phyloP scores from a whole-genome alignment of 2,888 invertebrate species.

The Piscicola geometra region DNA sequence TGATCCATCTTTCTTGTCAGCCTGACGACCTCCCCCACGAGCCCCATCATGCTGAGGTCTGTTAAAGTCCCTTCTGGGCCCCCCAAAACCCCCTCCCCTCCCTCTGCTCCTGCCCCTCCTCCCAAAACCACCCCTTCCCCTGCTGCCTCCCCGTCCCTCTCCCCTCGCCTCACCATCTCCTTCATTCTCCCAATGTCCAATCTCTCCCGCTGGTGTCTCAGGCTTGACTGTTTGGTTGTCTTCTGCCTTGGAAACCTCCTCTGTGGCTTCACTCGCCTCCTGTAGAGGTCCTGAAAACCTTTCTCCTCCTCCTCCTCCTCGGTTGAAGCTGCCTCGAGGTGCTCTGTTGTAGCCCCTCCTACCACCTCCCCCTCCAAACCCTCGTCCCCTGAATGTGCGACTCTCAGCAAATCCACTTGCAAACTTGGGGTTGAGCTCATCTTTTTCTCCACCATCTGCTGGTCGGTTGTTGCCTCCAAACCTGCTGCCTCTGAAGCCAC shows the following conservation, averaged over 20 bases:
- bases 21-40: constrained; percentile 73
- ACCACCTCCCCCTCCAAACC: not conserved
- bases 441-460: not conserved
- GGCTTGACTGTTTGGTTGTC: not conserved
- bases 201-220: not conserved
- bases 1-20: constrained; percentile 88
- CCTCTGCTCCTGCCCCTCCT: constrained; percentile 26
- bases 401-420: constrained; percentile 5
- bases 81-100: constrained; percentile 16
- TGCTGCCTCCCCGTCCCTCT: not conserved
- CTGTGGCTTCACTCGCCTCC: not conserved
- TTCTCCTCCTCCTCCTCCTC: not conserved
- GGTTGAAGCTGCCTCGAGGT: not conserved
- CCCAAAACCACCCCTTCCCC: constrained; percentile 21
- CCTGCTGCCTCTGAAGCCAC: constrained; percentile 19
- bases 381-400: constrained; percentile 7
- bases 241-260: not conserved
- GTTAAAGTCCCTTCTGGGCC: constrained; percentile 26
- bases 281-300: not conserved
- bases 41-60: constrained; percentile 24
- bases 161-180: constrained; percentile 1
- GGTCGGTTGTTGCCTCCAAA: not conserved
- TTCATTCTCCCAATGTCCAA: constrained; percentile 35
- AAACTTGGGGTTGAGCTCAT: not conserved
- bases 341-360: constrained; percentile 24